Base-by-base conservation (phyloP, 2,113 vertebrate species). In the Tapirus terrestris region DNA sequence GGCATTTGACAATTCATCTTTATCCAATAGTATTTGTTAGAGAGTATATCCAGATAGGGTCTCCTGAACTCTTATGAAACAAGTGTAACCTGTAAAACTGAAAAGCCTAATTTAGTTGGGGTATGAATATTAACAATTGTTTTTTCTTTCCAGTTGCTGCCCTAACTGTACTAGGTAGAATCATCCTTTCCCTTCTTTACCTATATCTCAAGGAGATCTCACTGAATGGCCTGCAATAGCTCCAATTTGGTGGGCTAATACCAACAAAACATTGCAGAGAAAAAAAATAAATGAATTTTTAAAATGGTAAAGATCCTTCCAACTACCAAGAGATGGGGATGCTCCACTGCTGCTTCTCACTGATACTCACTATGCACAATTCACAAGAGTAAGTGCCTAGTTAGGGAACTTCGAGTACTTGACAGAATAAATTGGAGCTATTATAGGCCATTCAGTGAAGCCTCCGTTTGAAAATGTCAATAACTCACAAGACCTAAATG, bases 401-500 rank as follows among this genome's bases (percentile, higher is more conserved):
- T 87, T 82, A 72, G 39, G 9, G 4, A 96, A 65, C 27, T 77
- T 73, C 3, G 68, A 96, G 90, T 45, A 79, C 68, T 77, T 73
- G 88, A 73, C n/a, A 53, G 65, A 87, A 72, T 73, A 76, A 87
- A 89, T 11, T 91, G 87, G 68, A 92, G 61, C 63, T 51, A 36
- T 65, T 86, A 6, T 21, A 94, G 58, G 73, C 45, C 76, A 4
- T 45, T 60, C 14, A 85, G 70, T 68, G 23, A 91, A 92, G 61
- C 25, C 56, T 94, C 33, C 10, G 25, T 89, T 79, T 88, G 94
- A 81, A 94, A 97, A 91, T n/a, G 29, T 97, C 95, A 91, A 43
- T 98, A 92, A n/a, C 25, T 92, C 70, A 8, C 29, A 94, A 95
- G 63, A 85, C 82, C 0, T 0, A 70, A 96, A 68, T 0, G 21